Conservation (phyloP, 92 coral and sea anemone species). For the Epizoanthus scotinus region DNA sequence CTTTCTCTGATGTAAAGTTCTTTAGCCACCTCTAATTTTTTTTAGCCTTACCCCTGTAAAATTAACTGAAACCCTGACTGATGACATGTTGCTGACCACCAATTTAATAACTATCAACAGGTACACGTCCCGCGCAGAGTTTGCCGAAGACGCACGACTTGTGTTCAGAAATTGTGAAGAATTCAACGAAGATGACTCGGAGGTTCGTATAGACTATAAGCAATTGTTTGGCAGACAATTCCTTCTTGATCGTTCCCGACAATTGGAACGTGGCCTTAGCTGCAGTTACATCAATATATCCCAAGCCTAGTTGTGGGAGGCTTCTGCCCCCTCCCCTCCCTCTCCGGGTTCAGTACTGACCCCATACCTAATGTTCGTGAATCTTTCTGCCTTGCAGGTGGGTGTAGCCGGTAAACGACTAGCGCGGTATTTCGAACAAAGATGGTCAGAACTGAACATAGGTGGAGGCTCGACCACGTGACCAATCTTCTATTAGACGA, state of each 20-base stretch:
- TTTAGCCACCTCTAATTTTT: too few relatives aligned
- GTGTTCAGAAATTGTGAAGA: conserved; percentile 95
- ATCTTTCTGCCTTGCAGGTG: conserved; percentile 60
- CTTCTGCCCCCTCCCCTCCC: background rate
- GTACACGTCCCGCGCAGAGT: conserved; percentile 80
- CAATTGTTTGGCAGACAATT: too few relatives aligned
- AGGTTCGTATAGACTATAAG: conserved; percentile 65
- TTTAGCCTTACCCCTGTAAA: too few relatives aligned
- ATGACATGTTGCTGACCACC: background rate
- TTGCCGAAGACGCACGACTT: conserved; percentile 89
- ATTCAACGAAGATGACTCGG: conserved; percentile 98
- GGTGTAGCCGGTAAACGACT: conserved; percentile 98
- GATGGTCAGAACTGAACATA: conserved; percentile 80
- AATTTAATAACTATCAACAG: conserved; percentile 39
- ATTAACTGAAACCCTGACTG: too few relatives aligned
- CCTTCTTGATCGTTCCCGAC: background rate
- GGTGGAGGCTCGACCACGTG: conserved; percentile 40
- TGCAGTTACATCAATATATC: too few relatives aligned
- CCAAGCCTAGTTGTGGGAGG: background rate
- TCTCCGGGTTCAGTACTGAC: background rate
- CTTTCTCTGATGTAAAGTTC: too few relatives aligned
- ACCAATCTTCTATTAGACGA: background rate
- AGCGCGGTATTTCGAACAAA: conserved; percentile 78
- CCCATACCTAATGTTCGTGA: background rate
- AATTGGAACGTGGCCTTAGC: too few relatives aligned